Percentiles rank a stretch among this genome's conserved stretches.
Conservation (phyloP, 1,140 invertebrate genomes). For the Magallana angulata region DNA sequence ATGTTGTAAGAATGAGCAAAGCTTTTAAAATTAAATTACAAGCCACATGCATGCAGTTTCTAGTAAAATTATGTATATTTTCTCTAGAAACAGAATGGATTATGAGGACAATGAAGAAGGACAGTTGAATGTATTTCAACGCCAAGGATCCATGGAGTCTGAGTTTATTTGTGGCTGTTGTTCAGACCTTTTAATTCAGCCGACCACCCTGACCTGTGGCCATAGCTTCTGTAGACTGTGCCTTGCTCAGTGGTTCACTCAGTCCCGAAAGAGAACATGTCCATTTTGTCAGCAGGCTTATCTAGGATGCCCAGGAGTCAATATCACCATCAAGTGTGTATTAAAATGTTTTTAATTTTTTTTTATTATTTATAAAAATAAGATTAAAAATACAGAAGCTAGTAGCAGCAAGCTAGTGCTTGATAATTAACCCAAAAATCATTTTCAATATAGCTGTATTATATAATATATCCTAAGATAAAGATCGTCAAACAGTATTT, state of each 20-base stretch:
- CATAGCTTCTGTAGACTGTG: conserved; percentile 75
- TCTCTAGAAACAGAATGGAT: background rate
- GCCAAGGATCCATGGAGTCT: conserved; percentile 11
- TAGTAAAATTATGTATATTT: background rate
- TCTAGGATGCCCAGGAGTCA: conserved; percentile 70
- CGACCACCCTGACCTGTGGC: conserved; percentile 75
- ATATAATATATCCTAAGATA: no score
- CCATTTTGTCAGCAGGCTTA: conserved; percentile 73
- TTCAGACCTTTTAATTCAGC: conserved; percentile 70
- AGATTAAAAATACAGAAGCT: no score
- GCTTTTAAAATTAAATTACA: no score
- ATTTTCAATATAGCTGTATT: no score
- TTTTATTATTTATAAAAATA: no score
- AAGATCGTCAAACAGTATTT: no score
- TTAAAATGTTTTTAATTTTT: no score
- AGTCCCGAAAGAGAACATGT: conserved; percentile 70
- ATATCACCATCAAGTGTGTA: conserved; percentile 68
- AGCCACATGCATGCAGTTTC: no score
- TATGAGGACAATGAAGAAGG: background rate
- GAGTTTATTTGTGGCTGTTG: conserved; percentile 70
- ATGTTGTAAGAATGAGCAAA: no score
- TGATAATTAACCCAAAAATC: no score
- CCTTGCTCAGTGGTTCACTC: conserved; percentile 71
- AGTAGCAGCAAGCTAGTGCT: no score
- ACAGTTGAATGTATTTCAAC: background rate